These are phyloP conservation scores for Ophion ventricosus DNA, from an alignment of 2,888 invertebrate genomes.

Conservation along the genomic window DNA sequence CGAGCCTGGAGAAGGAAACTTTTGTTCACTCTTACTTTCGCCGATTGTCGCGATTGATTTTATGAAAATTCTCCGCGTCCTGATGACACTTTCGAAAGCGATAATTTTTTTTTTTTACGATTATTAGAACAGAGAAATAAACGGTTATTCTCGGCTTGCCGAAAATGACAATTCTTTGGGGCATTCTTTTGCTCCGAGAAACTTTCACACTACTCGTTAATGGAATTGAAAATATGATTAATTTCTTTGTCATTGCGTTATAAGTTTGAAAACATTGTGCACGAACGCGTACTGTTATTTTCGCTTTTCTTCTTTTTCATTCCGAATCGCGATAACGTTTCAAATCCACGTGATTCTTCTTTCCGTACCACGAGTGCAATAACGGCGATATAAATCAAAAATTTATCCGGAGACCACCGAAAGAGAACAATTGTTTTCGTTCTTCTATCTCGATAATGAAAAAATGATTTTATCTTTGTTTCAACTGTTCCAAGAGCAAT, in stretches of 20 bases:
- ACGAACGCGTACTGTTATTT: constrained; percentile 1
- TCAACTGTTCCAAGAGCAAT: background rate
- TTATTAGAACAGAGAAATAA: background rate
- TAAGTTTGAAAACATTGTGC: background rate
- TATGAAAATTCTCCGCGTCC: background rate
- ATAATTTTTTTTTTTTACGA: background rate
- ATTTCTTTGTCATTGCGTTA: background rate
- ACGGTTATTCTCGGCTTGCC: background rate
- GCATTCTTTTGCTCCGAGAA: background rate
- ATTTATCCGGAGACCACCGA: background rate
- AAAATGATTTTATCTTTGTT: background rate
- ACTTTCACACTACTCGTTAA: background rate
- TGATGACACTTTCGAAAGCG: no score
- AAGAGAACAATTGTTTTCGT: background rate
- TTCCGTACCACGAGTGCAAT: background rate
- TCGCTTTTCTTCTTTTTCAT: background rate
- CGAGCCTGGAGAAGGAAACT: background rate
- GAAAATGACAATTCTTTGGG: background rate
- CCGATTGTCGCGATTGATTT: background rate
- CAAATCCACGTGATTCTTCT: constrained; percentile 22
- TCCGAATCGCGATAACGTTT: constrained; percentile 5
- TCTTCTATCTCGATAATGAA: background rate
- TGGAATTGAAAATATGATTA: background rate
- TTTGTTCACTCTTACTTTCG: background rate
- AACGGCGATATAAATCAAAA: background rate